Evolutionary conservation across 2,888 invertebrate species (phyloP).

Genomic region (Imbricaverruca yamaguchii): DNA sequence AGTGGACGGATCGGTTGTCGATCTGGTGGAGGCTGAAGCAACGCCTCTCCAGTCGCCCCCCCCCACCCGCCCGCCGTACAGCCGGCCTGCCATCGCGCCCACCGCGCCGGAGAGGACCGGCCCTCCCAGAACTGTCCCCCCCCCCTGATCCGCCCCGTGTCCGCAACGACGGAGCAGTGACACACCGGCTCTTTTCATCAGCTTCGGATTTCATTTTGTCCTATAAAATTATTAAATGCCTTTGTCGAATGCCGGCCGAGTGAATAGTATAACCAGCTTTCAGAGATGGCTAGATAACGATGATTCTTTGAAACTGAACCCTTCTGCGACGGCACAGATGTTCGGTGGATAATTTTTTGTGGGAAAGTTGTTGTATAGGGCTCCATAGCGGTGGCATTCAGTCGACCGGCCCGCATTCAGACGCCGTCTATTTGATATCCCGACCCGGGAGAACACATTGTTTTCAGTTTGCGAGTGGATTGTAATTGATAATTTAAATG

Average conservation of each 20-base stretch:
- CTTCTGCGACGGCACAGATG: conserved; percentile 12
- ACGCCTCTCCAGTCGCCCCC: too few species aligned
- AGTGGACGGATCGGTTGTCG: background rate
- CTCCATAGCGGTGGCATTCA: conserved; percentile 4
- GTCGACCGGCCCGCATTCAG: background rate
- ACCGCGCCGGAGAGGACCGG: too few species aligned
- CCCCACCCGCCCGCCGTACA: too few species aligned
- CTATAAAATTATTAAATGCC: conserved; percentile 23
- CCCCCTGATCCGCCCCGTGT: background rate
- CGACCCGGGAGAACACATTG: background rate
- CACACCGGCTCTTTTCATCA: background rate
- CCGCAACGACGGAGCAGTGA: conserved; percentile 3
- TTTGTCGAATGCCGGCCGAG: background rate
- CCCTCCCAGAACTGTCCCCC: background rate
- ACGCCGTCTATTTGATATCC: background rate
- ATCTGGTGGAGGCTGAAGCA: too few species aligned
- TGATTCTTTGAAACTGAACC: conserved; percentile 21
- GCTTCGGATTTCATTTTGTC: conserved; percentile 4
- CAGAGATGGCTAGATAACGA: conserved; percentile 20
- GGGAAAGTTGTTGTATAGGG: conserved; percentile 14
- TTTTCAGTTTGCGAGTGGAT: background rate
- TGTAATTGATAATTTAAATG: conserved; percentile 20
- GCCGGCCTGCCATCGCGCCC: too few species aligned
- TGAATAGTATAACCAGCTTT: conserved; percentile 17
- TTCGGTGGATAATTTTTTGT: conserved; percentile 13